Evolutionary conservation across 1,140 invertebrate species (phyloP), one percentile per base, ranked within the genome.

Genomic region (Drosophila tristis): DNA sequence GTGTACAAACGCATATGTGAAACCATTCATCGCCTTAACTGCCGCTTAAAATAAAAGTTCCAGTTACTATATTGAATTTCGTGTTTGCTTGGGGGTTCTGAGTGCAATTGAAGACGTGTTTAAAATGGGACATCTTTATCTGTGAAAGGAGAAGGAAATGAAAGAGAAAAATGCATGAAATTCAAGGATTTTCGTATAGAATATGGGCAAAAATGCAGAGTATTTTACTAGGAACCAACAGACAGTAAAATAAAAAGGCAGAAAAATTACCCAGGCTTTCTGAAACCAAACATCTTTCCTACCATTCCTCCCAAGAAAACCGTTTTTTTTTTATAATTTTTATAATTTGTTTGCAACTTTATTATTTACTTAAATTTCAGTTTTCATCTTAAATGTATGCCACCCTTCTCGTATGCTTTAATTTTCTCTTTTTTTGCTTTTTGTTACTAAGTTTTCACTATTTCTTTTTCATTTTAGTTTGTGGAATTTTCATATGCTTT

Each of bases 281-380:
- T 20, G 2, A 20, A 20, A 20, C 20, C 20, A 20, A 20, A 1
- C 20, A 20, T 2, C 20, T 2, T 20, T 20, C 20, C 2, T 29
- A 2, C 2, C 5, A 4, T 44, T 9, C 4, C 20, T 3, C 29
- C 8, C 9, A 56, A 39, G 29, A 39, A 39, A 16, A 16, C 16
- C 16, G 0, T 16, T 16, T 16, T 16, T 16, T 16, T 9, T 23
- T 4, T 20, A n/a, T 62, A 50, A 56, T 48, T 49, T 66, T 64
- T 87, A 78, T 74, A 87, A 76, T 82, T 86, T 81, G 78, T 81
- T 82, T 82, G 61, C 57, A 86, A 86, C 82, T 86, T 86, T 86
- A 87, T 86, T 86, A 86, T 80, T 39, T 86, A 86, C 63, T 87
- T 66, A 76, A 87, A 76, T 78, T 68, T 87, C 45, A 43, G 65